Percentiles rank a stretch among this genome's conserved stretches.
Conservation (phyloP, 23 tunicate species). For the Botrylloides violaceus region DNA sequence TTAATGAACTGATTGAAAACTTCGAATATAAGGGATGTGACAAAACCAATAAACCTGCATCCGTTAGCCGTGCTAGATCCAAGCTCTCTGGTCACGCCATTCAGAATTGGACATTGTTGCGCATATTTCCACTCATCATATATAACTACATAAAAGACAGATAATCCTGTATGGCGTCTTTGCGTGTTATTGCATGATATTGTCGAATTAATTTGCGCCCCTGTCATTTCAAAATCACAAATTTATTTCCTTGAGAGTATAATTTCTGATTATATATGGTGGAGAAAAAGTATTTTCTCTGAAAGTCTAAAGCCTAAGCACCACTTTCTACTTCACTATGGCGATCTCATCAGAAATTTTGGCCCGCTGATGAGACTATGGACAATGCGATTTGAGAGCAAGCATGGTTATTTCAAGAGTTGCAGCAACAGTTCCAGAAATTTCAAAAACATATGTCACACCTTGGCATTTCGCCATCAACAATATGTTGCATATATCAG, state of each 20-base stretch:
- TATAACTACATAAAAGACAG: background rate
- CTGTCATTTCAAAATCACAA: slow-evolving; percentile 5
- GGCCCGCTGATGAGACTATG: slow-evolving; percentile 42
- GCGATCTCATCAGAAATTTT: slow-evolving; percentile 26
- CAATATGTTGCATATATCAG: slow-evolving; percentile 14
- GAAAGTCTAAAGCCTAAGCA: slow-evolving; percentile 42
- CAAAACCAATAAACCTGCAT: background rate
- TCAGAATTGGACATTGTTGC: slow-evolving; percentile 14
- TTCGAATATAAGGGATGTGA: background rate
- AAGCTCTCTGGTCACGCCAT: slow-evolving; percentile 9
- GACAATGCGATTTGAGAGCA: slow-evolving; percentile 53
- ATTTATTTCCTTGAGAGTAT: background rate
- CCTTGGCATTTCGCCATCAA: slow-evolving; percentile 39
- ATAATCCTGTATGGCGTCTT: slow-evolving; percentile 14
- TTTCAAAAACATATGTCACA: slow-evolving; percentile 28
- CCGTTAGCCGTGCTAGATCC: background rate
- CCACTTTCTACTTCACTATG: slow-evolving; percentile 38
- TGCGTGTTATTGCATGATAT: slow-evolving; percentile 13
- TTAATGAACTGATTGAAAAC: background rate
- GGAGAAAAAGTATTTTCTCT: slow-evolving; percentile 10
- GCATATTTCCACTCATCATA: slow-evolving; percentile 17
- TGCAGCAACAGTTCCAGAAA: slow-evolving; percentile 9
- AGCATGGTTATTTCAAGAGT: slow-evolving; percentile 41
- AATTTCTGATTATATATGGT: slow-evolving; percentile 24
- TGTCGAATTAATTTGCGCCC: slow-evolving; percentile 28